Base-by-base conservation (phyloP, 2,888 invertebrate genomes). In the Atrina japonica region DNA sequence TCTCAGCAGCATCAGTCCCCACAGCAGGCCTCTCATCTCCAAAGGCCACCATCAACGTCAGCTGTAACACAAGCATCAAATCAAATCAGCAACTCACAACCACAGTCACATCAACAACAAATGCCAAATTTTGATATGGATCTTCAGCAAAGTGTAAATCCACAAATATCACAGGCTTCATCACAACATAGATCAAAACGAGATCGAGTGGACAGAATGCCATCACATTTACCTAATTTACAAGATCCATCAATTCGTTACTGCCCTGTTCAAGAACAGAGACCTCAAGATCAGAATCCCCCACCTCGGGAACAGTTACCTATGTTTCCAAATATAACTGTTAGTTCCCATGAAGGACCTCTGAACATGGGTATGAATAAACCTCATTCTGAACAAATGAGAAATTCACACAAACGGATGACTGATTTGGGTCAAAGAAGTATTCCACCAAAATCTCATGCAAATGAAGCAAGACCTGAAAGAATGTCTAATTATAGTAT, bases 21-120 rank as follows among this genome's bases (percentile, higher is more conserved):
- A 67, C 76, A 76, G 50, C 76, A 45, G 74, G 72, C 77, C 67
- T 47, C 70, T 27, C 68, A 50, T 35, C 66, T 58, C 45, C 73
- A 70, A 67, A 56, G 66, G 14, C 71, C 67, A 30, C 53, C 55
- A 43, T 53, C 69, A 59, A 73, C 64, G 64, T 66, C 68, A 52
- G 58, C 64, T n/a, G 25, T 53, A n/a, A 40, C 63, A 64, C 66
- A 67, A 59, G 56, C 68, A 6, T 74, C 70, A 30, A 66, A 55
- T 40, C 67, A 18, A 52, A 41, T 43, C 53, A 58, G 50, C 67
- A 70, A 66, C 69, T 64, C 21, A 23, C 35, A 52, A 27, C 14
- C 43, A 43, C 43, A 40, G 16, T 29, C n/a, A 18, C 63, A 63
- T 11, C 49, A 49, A 60, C 59, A 58, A 53, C 50, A 65, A 41